Base-by-base conservation (phyloP, 1,140 invertebrate species). In the Myzus persicae region DNA sequence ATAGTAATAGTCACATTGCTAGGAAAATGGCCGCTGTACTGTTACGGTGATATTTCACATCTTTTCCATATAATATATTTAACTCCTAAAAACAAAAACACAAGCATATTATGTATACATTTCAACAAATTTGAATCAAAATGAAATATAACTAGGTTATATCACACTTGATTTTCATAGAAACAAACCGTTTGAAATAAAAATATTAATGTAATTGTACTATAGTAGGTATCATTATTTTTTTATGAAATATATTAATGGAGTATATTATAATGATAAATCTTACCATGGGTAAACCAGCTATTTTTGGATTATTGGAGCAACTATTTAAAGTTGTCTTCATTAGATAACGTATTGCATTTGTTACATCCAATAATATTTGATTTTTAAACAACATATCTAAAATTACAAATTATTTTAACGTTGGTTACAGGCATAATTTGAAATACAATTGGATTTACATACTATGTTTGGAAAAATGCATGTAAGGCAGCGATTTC, bases 371-470 rank as follows among this genome's bases (percentile, higher is more conserved):
- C 31, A 26, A 6, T 1, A 42, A 5, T 22, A 91, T 31, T 91
- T 91, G 54, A 81, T 91, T 81, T 76, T 67, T 91, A 31, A 67
- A 46, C 31, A 91, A 42, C 2, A 76, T 6, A 91, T 91, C 90
- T 91, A n/a, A 76, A 91, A 46, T 48, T 85, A 31, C 11, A 38
- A 85, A 31, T 31, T 26, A 54, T 31, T 7, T 31, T n/a, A n/a
- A n/a, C n/a, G n/a, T n/a, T n/a, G n/a, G n/a, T n/a, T n/a, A n/a
- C n/a, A n/a, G n/a, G n/a, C n/a, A n/a, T n/a, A n/a, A n/a, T n/a
- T n/a, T n/a, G n/a, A n/a, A 31, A 18, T 22, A 44, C 26, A 44
- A 38, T 67, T 67, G 11, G 14, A 67, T 31, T 42, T 24, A 76
- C 90, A 76, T 31, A 91, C 90, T 91, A 9, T 91, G n/a, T 11